These are phyloP conservation scores for Acromyrmex echinatior DNA, from an alignment of 1,140 invertebrate genomes.

Conservation along the genomic window DNA sequence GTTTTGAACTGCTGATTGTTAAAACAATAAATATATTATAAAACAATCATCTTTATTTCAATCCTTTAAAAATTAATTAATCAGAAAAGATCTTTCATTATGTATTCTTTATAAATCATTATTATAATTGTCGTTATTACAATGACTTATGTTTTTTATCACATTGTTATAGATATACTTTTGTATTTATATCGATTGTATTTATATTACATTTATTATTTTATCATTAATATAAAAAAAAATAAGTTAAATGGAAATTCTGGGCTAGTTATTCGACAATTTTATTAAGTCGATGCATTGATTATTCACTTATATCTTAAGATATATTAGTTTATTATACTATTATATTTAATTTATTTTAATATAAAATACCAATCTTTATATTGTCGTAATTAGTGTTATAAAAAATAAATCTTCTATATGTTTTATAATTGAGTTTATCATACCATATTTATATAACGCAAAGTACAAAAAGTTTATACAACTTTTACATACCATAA, in stretches of 20 bases:
- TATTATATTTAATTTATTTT: slow-evolving; percentile 26
- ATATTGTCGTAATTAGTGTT: too few species aligned
- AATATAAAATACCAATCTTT: background rate
- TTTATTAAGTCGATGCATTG: background rate
- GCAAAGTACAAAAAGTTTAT: background rate
- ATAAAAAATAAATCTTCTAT: too few species aligned
- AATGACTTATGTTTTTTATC: background rate
- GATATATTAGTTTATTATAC: background rate
- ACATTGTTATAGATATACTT: background rate
- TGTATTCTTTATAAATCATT: background rate
- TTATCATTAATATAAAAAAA: background rate
- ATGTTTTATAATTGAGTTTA: background rate
- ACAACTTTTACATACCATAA: background rate
- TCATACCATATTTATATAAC: background rate
- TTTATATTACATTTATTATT: slow-evolving; percentile 4
- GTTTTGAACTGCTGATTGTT: background rate
- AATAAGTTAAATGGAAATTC: background rate
- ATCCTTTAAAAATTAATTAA: background rate
- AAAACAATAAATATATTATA: background rate
- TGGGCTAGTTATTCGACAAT: background rate
- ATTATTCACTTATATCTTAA: background rate
- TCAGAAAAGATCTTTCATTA: background rate
- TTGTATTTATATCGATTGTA: background rate
- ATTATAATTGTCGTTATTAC: background rate
- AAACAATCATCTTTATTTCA: background rate